phyloP scores from a whole-genome alignment of 2,797 vertebrate species.

The Phoeniculus purpureus region DNA sequence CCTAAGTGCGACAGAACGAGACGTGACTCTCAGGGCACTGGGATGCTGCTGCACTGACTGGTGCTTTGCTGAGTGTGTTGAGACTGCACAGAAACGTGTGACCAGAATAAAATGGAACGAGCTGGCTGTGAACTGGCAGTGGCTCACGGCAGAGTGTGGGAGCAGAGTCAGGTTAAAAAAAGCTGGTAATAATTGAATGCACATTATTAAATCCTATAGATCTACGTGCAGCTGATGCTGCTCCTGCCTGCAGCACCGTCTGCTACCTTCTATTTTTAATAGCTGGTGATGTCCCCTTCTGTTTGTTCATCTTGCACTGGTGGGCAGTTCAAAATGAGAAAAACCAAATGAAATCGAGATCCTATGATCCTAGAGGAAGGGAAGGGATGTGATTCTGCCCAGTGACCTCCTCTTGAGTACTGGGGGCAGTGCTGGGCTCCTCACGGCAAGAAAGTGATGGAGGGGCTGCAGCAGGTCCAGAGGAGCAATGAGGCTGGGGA shows the following conservation, averaged over 20 bases:
- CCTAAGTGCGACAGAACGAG: accelerated
- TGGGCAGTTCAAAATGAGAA: accelerated
- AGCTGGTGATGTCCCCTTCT: not conserved
- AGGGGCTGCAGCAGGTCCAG: too few relatives aligned
- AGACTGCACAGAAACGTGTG: accelerated
- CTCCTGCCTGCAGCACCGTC: not conserved
- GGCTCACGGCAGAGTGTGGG: accelerated
- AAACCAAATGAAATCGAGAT: not conserved
- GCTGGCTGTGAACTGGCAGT: accelerated
- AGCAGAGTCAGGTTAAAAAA: not conserved
- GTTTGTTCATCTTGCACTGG: not conserved
- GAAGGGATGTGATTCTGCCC: too few relatives aligned
- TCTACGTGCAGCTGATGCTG: not conserved
- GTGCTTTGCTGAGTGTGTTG: accelerated
- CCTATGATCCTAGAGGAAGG: not conserved
- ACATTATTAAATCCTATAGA: not conserved
- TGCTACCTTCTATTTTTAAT: not conserved
- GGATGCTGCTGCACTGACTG: not conserved
- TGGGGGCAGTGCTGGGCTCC: too few relatives aligned
- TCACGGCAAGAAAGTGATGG: too few relatives aligned
- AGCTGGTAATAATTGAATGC: not conserved
- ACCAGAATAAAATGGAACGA: accelerated
- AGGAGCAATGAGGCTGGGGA: too few relatives aligned
- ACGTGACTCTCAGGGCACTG: accelerated
- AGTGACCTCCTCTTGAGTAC: too few relatives aligned